Evolutionary conservation across 92 coral and sea anemone species (phyloP), one percentile per base, ranked within the genome.

Genomic region (Heteractis magnifica): DNA sequence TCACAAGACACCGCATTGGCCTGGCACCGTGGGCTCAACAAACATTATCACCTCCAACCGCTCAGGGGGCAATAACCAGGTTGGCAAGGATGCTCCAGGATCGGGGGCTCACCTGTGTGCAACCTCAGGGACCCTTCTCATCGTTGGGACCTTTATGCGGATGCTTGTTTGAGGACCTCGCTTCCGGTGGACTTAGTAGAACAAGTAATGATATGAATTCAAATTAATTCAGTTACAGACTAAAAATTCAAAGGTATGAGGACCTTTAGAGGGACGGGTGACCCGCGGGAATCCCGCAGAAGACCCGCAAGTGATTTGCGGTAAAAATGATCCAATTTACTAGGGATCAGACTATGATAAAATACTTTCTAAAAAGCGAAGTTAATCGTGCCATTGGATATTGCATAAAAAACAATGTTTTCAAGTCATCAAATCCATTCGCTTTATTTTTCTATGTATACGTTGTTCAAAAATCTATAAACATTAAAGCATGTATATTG

Each of bases 1-100:
- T 21, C 60, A 81, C 18, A 41, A 81, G n/a, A 70, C 64, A 51
- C 84, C 84, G 34, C 76, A 71, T 8, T 81, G 76, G 65, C 84
- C 84, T 16, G 84, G 84, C 0, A 19, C 48, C 20, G 56, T 6
- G 77, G 49, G 26, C 48, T 70, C 84, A 20, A 50, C 77, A 49
- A 18, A 16, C 20, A 50, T 70, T 64, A 8, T 49, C 6, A 49
- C 84, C 2, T 6, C 55, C 13, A 81, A 81, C 77, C 6, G 49
- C 51, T 68, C 84, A n/a, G 83, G 3, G 3, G 44, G 44, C 53
- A 15, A 15, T 56, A n/a, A 8, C 15, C 41, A 49, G 34, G 83
- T 34, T 77, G 51, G 15, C 16, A 74, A 44, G 60, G 75, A 50
- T 3, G 15, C 58, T 1, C 53, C 6, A 20, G 56, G 62, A 14